Base-by-base conservation (phyloP, 2,113 vertebrate species). In the Lamprotornis superbus region DNA sequence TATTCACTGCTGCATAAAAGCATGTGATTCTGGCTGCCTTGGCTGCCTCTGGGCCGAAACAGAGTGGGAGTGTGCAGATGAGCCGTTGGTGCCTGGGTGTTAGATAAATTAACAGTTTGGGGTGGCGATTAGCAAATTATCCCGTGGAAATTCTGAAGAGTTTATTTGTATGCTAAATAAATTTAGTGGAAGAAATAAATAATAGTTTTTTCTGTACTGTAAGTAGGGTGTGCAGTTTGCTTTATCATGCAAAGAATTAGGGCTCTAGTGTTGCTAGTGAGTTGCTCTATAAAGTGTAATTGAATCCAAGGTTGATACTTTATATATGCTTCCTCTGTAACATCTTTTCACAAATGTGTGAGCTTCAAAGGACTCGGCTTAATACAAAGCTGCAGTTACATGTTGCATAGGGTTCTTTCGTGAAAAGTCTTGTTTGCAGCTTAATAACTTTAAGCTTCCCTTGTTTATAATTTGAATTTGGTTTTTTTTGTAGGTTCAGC, bases 141-240 rank as follows among this genome's bases (percentile, higher is more conserved):
- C 42, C 33, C 53, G 24, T 55, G 52, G 47, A 90, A 92, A 81
- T 90, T 83, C 46, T 69, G 40, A 65, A 33, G 74, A 53, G 70
- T 90, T 96, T 64, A 65, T 83, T 89, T 91, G 24, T 87, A 90
- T 52, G 37, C 59, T 81, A 70, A 88, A 82, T 88, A 57, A 77
- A 33, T 55, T 21, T 55, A 52, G 30, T 68, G 42, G 37, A 27
- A 50, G 39, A 44, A 70, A 73, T 16, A 67, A 87, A 27, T 13
- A 76, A 35, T 56, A 25, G 7, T 9, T 33, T 88, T 85, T 83
- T 77, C 42, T 67, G 0, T 40, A 7, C 11, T 78, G 37, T 33
- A 47, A 47, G 63, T 70, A 67, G 56, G 15, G 16, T 52, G 37
- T 39, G 70, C 59, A 63, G 83, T 83, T 86, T 80, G 33, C 63